Evolutionary conservation across 1,140 invertebrate genomes (phyloP).

Genomic region (Metaphire vulgaris): DNA sequence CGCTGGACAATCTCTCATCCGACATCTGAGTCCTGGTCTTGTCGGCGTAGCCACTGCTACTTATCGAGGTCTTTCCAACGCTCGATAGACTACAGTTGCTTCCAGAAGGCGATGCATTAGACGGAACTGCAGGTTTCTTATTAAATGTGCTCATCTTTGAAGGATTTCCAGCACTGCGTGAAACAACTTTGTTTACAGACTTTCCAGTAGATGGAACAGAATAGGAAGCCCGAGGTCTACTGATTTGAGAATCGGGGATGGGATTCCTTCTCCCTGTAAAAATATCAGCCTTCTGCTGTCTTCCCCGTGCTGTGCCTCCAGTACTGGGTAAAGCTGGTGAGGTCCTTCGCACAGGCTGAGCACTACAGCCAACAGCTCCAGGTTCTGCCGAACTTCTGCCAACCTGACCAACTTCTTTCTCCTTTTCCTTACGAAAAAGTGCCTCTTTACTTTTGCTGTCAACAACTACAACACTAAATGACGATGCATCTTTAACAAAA

Average conservation of each 20-base stretch:
- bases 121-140: constrained; percentile 27
- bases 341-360: background rate
- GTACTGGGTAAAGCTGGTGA: background rate
- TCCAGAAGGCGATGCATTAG: constrained; percentile 26
- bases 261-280: background rate
- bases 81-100: constrained; percentile 33
- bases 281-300: background rate
- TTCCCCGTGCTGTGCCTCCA: background rate
- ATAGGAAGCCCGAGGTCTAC: background rate
- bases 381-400: background rate
- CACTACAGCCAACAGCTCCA: background rate
- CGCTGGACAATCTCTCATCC: constrained; percentile 5
- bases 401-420: background rate
- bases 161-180: constrained; percentile 18
- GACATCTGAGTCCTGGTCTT: background rate
- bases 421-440: background rate
- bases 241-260: background rate
- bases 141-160: constrained; percentile 27
- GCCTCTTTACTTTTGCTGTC: background rate
- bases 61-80: constrained; percentile 32
- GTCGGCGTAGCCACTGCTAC: constrained; percentile 1
- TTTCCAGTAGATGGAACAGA: too few species aligned
- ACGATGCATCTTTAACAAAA: background rate
- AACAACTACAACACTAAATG: background rate
- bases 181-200: too few species aligned